Evolutionary conservation across 2,797 vertebrate genomes (phyloP), one percentile per base, ranked within the genome.

Genomic region (Ispidina picta): DNA sequence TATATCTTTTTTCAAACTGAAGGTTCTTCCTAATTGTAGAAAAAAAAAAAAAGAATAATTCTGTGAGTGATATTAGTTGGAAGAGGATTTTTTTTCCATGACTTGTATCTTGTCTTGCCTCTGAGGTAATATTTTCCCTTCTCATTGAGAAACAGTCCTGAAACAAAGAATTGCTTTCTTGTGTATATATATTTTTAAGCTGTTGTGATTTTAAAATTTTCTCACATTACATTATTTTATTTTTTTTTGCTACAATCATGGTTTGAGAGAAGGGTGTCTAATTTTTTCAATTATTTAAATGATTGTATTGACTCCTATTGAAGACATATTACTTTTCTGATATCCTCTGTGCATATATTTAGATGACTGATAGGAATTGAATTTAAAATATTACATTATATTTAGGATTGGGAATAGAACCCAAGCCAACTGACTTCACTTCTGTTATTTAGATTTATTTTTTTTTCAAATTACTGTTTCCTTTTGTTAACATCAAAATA

Each of bases 371-470:
- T 39, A 76, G 22, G 43, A 85, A 44, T 8, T 15, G 49, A 62
- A 85, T 70, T 84, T 0, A 55, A 70, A 80, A 69, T 28, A 35
- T 49, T 10, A 76, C 65, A 10, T 81, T 87, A 43, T 75, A 31
- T 86, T 87, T 75, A 70, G 33, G 7, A 39, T 26, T 62, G 11
- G 15, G 26, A 91, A 46, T 41, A 86, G 10, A 49, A 86, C 33
- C 21, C 15, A 79, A 69, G 37, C 35, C 0, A 3, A 56, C 20
- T 83, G 56, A 44, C 33, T 74, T 75, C 2, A 0, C 51, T 77
- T 94, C 54, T 78, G 18, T 56, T 77, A 63, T 39, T 83, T 66
- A 87, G 66, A 63, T 72, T 75, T 91, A n/a, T n/a, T n/a, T n/a
- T n/a, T n/a, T n/a, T n/a, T n/a, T 83, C 28, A 89, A 59, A 83